Base-by-base conservation (phyloP, 2,888 invertebrate species). In the Dryomyza anilis region DNA sequence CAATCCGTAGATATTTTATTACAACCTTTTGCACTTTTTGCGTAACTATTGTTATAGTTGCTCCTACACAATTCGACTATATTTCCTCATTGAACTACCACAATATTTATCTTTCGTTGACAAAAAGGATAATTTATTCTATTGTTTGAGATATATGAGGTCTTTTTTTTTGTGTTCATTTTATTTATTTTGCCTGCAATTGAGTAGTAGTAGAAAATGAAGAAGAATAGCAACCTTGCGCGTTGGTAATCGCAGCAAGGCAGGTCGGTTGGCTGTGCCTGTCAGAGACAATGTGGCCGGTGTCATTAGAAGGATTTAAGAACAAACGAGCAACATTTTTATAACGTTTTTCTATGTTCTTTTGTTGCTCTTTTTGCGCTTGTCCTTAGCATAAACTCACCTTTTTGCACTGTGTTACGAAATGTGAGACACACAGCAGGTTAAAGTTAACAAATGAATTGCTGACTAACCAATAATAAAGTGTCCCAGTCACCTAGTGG, bases 381-480 rank as follows among this genome's bases (percentile, higher is more conserved):
- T 39, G 27, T 43, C 21, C 14, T n/a, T n/a, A 8, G 33, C 19
- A n/a, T 43, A 5, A 10, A 21, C 19, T 48, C 21, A 21, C 21
- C 52, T 29, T 21, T n/a, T 52, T 14, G 5, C n/a, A n/a, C n/a
- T n/a, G n/a, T n/a, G n/a, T n/a, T n/a, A n/a, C n/a, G n/a, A n/a
- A n/a, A n/a, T n/a, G n/a, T n/a, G n/a, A n/a, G n/a, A n/a, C n/a
- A n/a, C n/a, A n/a, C n/a, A n/a, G n/a, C n/a, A 65, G 63, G 61
- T 57, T 63, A 53, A 67, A 58, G 67, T 65, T 66, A 69, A 62
- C 74, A 77, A 79, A 79, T 80, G 74, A 77, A 79, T 78, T 80
- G 78, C 78, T 74, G 74, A 74, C 45, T 72, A 79, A 74, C 77
- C 75, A 76, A 79, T 76, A 77, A 78, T 76, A 73, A 73, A 75